Conservation (phyloP, 2,888 invertebrate genomes). For the Agonopterix arenella region DNA sequence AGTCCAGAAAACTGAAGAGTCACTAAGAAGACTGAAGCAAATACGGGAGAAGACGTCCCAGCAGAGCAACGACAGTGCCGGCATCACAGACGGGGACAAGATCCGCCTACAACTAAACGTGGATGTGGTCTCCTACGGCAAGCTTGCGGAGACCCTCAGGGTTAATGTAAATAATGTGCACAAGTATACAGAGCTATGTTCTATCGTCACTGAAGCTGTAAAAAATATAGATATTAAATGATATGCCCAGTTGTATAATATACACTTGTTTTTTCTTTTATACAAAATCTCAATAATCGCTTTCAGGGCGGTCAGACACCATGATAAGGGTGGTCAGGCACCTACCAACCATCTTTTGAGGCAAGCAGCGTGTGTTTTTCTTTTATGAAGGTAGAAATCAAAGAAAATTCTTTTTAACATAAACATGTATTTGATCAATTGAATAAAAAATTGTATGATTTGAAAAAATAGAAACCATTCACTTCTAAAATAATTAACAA, state of each 20-base stretch:
- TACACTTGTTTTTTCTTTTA: not conserved
- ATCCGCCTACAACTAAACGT: constrained; percentile 92
- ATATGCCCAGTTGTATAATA: constrained; percentile 54
- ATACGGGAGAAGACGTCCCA: constrained; percentile 79
- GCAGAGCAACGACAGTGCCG: constrained; percentile 69
- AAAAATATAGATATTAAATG: constrained; percentile 74
- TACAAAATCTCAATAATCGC: not conserved
- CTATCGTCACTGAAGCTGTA: constrained; percentile 80
- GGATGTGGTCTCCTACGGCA: constrained; percentile 87
- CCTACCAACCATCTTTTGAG: no score
- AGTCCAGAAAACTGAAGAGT: constrained; percentile 97
- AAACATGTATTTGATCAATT: constrained; percentile 76
- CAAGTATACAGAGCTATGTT: constrained; percentile 77
- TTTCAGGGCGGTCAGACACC: no score
- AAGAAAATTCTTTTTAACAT: constrained; percentile 52
- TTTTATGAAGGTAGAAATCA: constrained; percentile 8
- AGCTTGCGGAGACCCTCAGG: constrained; percentile 75
- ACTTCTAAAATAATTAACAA: constrained; percentile 73
- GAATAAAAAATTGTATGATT: constrained; percentile 75
- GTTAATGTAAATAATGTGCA: constrained; percentile 75
- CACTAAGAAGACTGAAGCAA: constrained; percentile 91
- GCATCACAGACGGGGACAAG: constrained; percentile 94
- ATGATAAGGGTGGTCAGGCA: no score
- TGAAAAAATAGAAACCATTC: constrained; percentile 77
- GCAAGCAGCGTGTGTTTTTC: no score